Base-by-base conservation (phyloP, 1,140 invertebrate species). In the Brachionus rotundiformis region DNA sequence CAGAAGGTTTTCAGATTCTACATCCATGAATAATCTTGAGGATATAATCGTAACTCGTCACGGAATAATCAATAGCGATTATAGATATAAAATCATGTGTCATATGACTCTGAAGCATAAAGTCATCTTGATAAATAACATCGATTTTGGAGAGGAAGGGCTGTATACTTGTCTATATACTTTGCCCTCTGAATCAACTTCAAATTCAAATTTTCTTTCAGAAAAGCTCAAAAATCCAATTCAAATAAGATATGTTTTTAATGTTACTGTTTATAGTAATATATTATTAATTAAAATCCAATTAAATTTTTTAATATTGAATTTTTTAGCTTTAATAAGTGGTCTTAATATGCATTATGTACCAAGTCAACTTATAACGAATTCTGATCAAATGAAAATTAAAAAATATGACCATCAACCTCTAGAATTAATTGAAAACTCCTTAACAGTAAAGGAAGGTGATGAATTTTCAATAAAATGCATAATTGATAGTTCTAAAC, bases 71-170 rank as follows among this genome's bases (percentile, higher is more conserved):
- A 79, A 79, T 63, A 41, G 47, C n/a, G 76, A 79, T 63, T 79
- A 79, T 41, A 79, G 59, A 39, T 79, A 79, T 31, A 79, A 79
- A 31, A 79, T 79, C 6, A 79, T 79, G 76, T 79, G 76, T 41
- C 76, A 79, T 29, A 79, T 79, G 76, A 79, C 76, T 19, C 47
- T 79, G 6, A 79, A 79, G 76, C 76, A 79, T n/a, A 79, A 79
- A 79, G 76, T 79, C 10, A 79, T 79, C 7, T 27, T 79, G 23
- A 63, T 79, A 3, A 79, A 79, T 63, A 79, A 79, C 27, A 79
- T 79, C 5, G 76, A 63, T 41, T 79, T 79, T 63, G 44, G 47
- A 4, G 76, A 79, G 31, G 76, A 79, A 63, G 76, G 76, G 2
- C 23, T 79, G 5, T 79, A 79, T 16, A 79, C 76, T 8, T 79